Evolutionary conservation across 2,797 vertebrate genomes (phyloP), one percentile per base, ranked within the genome.

Genomic region (Fundulus diaphanus): DNA sequence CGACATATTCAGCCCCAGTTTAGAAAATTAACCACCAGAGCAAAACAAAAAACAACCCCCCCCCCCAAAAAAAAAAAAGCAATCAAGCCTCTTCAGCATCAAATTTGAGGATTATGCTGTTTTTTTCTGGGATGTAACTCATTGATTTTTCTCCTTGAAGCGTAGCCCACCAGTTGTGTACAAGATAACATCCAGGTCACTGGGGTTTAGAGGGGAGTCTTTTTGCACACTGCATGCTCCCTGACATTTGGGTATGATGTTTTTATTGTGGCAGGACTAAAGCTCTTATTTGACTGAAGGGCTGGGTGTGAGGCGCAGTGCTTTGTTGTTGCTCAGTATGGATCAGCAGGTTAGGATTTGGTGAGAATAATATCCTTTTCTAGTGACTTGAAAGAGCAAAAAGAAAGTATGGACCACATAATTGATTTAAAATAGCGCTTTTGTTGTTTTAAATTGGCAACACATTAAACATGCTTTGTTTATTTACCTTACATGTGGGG

Each of bases 71-170:
- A 4, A 22, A 20, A 81, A 87, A 85, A 88, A 83, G 86, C 88
- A 89, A 93, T 93, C 88, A 89, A 79, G 82, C 68, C 78, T 89
- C 85, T 90, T 90, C 89, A 88, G 83, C 71, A 70, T 92, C 87
- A 92, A 88, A 85, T 75, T 82, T 68, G 7, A 20, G 84, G 84
- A 91, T 92, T 91, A 79, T 70, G 70, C 83, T 85, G 46, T 40
- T 87, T 90, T 88, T 87, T 89, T 85, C 78, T 51, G 72, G 82
- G 81, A 91, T 92, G 83, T 75, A 75, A 83, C 72, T 83, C 81
- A 81, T 20, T 88, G 84, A 90, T 79, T 85, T n/a, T 85, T 76
- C 73, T 84, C 79, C 84, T 88, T 83, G 86, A 88, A 87, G 84
- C 78, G 78, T 76, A 77, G 79, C 81, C 80, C 86, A 89, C 77